Percentiles rank a stretch among this genome's conserved stretches.
These are phyloP conservation scores for Urocitellus parryii DNA, from an alignment of 2,113 vertebrate genomes.

Conservation along the genomic window DNA sequence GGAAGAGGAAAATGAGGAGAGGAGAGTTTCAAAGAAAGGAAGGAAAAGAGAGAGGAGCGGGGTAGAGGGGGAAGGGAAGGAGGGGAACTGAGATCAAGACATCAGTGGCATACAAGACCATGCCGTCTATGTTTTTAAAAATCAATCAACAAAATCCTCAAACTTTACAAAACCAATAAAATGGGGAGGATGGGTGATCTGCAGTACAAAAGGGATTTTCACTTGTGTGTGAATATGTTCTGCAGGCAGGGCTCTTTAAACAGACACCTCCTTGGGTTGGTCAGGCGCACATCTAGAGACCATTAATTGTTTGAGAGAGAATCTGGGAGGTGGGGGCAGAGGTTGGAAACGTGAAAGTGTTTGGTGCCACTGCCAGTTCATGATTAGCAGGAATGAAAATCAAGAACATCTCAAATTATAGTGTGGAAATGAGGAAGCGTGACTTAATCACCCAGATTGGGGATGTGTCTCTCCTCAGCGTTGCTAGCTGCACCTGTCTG, in stretches of 20 bases:
- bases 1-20: not conserved
- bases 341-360: slow-evolving; percentile 40
- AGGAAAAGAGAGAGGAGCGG: not conserved
- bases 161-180: not conserved
- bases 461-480: not conserved
- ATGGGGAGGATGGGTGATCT: not conserved
- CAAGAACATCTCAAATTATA: slow-evolving; percentile 31
- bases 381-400: slow-evolving; percentile 56
- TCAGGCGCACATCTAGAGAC: not conserved
- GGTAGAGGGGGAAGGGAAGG: not conserved
- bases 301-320: not conserved
- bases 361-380: slow-evolving; percentile 25
- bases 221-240: not conserved
- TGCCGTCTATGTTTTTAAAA: not conserved
- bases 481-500: not conserved
- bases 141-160: not conserved
- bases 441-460: not conserved
- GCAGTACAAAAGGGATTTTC: slow-evolving; percentile 8
- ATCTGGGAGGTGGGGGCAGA: not conserved
- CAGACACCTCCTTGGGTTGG: not conserved
- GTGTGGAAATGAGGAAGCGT: not conserved
- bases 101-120: not conserved
- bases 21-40: not conserved
- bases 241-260: not conserved
- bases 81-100: not conserved